Evolutionary conservation across 2,888 invertebrate genomes (phyloP).

Genomic region (Microdon myrmicae): DNA sequence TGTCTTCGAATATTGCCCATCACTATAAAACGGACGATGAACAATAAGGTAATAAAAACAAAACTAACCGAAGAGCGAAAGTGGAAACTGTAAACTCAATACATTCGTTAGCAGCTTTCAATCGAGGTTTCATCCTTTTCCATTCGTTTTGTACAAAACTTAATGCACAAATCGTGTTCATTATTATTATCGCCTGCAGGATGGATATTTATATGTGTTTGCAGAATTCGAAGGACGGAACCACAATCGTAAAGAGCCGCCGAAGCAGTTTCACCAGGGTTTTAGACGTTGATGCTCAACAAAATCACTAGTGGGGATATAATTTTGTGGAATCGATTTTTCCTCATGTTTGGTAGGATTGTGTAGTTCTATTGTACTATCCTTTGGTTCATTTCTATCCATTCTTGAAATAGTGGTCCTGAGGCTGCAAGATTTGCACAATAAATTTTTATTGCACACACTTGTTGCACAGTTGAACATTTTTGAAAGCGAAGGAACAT

Average conservation of each 20-base stretch:
- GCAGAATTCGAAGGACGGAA: slow-evolving; percentile 16
- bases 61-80: slow-evolving; percentile 15
- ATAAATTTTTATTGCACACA: slow-evolving; percentile 48
- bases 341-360: slow-evolving; percentile 24
- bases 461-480: too few relatives aligned
- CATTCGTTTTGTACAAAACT: slow-evolving; percentile 49
- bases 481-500: too few relatives aligned
- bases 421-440: slow-evolving; percentile 43
- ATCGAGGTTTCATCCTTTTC: slow-evolving; percentile 14
- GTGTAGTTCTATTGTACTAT: slow-evolving; percentile 6
- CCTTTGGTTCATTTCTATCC: slow-evolving; percentile 12
- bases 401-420: slow-evolving; percentile 25
- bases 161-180: slow-evolving; percentile 53
- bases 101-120: slow-evolving; percentile 29
- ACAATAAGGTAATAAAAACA: slow-evolving; percentile 7
- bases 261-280: slow-evolving; percentile 24
- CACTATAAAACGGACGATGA: neutral
- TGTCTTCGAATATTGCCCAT: neutral
- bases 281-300: too few relatives aligned
- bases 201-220: slow-evolving; percentile 24
- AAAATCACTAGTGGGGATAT: too few relatives aligned
- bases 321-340: slow-evolving; percentile 37
- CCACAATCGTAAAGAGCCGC: slow-evolving; percentile 46
- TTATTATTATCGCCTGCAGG: slow-evolving; percentile 49
- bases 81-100: slow-evolving; percentile 11